Evolutionary conservation across 1,140 invertebrate species (phyloP).

Genomic region (Diabrotica undecimpunctata): DNA sequence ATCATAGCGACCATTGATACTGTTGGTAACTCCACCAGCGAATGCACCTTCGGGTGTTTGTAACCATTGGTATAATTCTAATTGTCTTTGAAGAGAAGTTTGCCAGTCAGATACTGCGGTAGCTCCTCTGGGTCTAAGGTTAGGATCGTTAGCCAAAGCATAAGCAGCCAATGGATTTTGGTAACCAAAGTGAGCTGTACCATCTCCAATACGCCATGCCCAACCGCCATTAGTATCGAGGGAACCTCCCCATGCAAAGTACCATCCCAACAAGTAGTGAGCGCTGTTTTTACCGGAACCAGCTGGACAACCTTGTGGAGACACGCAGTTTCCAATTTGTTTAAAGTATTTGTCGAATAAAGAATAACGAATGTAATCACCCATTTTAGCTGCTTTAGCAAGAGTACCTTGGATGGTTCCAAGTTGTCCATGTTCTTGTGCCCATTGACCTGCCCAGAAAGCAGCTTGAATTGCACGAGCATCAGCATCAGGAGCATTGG

Average conservation of each 20-base stretch:
- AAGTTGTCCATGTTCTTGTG: slow-evolving; percentile 9
- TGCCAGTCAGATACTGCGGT: slow-evolving; percentile 19
- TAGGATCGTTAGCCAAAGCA: slow-evolving; percentile 13
- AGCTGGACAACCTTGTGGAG: slow-evolving; percentile 15
- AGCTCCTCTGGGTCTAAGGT: slow-evolving; percentile 18
- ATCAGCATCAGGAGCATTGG: slow-evolving; percentile 23
- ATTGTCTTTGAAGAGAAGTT: slow-evolving; percentile 18
- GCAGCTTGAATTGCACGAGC: slow-evolving; percentile 25
- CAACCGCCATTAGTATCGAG: slow-evolving; percentile 18
- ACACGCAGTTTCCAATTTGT: slow-evolving; percentile 22
- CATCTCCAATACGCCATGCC: slow-evolving; percentile 17
- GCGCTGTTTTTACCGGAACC: slow-evolving; percentile 17
- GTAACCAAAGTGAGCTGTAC: slow-evolving; percentile 18
- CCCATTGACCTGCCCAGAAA: slow-evolving; percentile 26
- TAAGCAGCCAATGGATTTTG: slow-evolving; percentile 23
- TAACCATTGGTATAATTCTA: slow-evolving; percentile 23
- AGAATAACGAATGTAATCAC: slow-evolving; percentile 25
- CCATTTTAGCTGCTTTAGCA: slow-evolving; percentile 22
- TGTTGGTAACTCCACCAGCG: slow-evolving; percentile 27
- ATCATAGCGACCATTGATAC: slow-evolving; percentile 21
- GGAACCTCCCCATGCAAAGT: slow-evolving; percentile 22
- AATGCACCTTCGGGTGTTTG: slow-evolving; percentile 21
- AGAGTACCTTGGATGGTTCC: slow-evolving; percentile 16
- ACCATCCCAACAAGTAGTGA: slow-evolving; percentile 26
- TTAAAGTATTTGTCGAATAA: slow-evolving; percentile 27